A percentile compares a stretch with the other conserved stretches of the same genome.
These are phyloP conservation scores for Caenorhabditis zanzibari DNA, from an alignment of 2,888 invertebrate genomes.

Conservation along the genomic window DNA sequence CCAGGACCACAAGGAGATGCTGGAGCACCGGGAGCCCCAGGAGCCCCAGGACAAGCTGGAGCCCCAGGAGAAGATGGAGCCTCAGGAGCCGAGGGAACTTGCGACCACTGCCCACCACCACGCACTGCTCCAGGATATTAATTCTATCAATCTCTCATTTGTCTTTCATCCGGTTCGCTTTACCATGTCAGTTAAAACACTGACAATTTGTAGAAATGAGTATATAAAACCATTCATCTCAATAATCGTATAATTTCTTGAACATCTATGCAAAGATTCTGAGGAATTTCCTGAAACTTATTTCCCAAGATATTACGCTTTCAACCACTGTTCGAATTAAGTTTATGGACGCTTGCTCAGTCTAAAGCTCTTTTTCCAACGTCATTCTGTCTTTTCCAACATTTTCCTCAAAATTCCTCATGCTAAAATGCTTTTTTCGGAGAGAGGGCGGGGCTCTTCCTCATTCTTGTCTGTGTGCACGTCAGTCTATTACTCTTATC, in stretches of 20 bases:
- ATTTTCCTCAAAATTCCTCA: slow-evolving; percentile 14
- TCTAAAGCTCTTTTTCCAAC: background rate
- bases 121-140: slow-evolving; percentile 72
- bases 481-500: slow-evolving; percentile 16
- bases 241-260: too few relatives aligned
- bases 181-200: slow-evolving; percentile 30
- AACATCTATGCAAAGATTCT: too few relatives aligned
- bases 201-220: slow-evolving; percentile 47
- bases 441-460: slow-evolving; percentile 12
- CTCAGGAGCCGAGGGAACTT: slow-evolving; percentile 72
- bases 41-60: slow-evolving; percentile 75
- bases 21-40: slow-evolving; percentile 76
- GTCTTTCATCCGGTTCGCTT: slow-evolving; percentile 54
- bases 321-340: too few relatives aligned
- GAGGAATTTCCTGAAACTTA: too few relatives aligned
- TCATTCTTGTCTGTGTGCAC: background rate
- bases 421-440: slow-evolving; percentile 14
- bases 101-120: slow-evolving; percentile 73
- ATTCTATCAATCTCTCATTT: slow-evolving; percentile 3
- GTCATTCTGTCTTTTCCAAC: slow-evolving; percentile 12
- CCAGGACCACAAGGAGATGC: slow-evolving; percentile 74
- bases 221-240: slow-evolving; percentile 40
- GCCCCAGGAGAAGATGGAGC: slow-evolving; percentile 71
- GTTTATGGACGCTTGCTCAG: background rate
- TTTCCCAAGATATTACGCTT: too few relatives aligned